phyloP scores from a whole-genome alignment of 2,888 invertebrate genomes.

The Diarsia rubi region DNA sequence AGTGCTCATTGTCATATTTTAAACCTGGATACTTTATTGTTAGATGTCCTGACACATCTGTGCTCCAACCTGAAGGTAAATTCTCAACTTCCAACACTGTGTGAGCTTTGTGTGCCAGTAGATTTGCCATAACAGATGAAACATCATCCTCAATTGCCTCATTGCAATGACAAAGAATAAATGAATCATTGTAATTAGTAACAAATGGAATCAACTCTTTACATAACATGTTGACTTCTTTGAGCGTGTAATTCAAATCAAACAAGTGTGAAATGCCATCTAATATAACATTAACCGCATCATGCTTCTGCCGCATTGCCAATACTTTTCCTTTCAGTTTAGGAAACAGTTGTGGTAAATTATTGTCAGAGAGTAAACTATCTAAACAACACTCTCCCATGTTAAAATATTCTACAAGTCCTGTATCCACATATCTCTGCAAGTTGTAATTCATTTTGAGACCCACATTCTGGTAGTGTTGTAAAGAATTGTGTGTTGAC shows the following conservation, averaged over 20 bases:
- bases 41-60: slow-evolving; percentile 93
- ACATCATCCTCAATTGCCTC: slow-evolving; percentile 90
- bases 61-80: slow-evolving; percentile 93
- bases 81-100: slow-evolving; percentile 92
- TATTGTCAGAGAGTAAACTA: slow-evolving; percentile 69
- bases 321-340: slow-evolving; percentile 82
- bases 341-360: slow-evolving; percentile 83
- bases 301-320: slow-evolving; percentile 77
- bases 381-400: slow-evolving; percentile 77
- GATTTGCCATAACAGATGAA: slow-evolving; percentile 91
- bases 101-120: slow-evolving; percentile 92
- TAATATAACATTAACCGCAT: slow-evolving; percentile 91
- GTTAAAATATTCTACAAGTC: slow-evolving; percentile 79
- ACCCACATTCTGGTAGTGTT: slow-evolving; percentile 94
- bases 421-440: slow-evolving; percentile 83
- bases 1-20: slow-evolving; percentile 80
- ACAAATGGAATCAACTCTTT: slow-evolving; percentile 84
- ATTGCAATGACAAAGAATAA: slow-evolving; percentile 91
- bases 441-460: slow-evolving; percentile 94
- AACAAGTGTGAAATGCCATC: slow-evolving; percentile 94
- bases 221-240: slow-evolving; percentile 88
- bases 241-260: slow-evolving; percentile 91
- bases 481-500: slow-evolving; percentile 93
- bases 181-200: slow-evolving; percentile 77
- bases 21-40: slow-evolving; percentile 87